Conservation (phyloP, 2,797 vertebrate species). For the Phoebastria nigripes region DNA sequence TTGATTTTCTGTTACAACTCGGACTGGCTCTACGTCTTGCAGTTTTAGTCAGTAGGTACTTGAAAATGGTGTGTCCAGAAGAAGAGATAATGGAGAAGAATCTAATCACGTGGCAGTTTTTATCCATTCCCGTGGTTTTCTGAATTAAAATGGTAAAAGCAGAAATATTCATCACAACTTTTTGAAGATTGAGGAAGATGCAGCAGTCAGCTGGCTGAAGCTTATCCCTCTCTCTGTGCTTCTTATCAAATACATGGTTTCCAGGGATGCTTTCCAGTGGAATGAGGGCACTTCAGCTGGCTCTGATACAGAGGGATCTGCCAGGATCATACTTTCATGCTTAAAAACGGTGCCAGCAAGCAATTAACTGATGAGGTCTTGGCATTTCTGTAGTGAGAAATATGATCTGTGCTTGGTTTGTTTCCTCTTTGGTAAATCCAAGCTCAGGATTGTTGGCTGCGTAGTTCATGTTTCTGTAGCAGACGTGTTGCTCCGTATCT, state of each 20-base stretch:
- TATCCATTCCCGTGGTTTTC: not conserved
- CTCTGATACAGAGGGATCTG: not conserved
- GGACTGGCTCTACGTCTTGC: not conserved
- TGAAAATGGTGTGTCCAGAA: not conserved
- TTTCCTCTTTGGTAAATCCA: not conserved
- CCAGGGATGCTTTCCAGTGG: not conserved
- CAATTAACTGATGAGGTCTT: not conserved
- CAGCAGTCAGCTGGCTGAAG: not conserved
- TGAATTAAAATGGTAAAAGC: not conserved
- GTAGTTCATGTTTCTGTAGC: not conserved
- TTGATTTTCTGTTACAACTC: not conserved
- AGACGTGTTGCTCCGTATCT: not conserved
- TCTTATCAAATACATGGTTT: not conserved
- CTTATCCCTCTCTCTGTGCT: not conserved
- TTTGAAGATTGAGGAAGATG: not conserved
- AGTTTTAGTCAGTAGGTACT: not conserved
- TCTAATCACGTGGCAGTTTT: not conserved
- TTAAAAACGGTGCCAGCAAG: not conserved
- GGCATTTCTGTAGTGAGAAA: not conserved
- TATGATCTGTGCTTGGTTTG: not conserved
- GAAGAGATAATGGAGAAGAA: not conserved
- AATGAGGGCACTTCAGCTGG: not conserved
- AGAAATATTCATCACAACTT: not conserved
- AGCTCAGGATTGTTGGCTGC: not conserved
- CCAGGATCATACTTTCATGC: not conserved